Evolutionary conservation across 2,888 invertebrate genomes (phyloP), one percentile per base, ranked within the genome.

Genomic region (Clistopyga incitator): DNA sequence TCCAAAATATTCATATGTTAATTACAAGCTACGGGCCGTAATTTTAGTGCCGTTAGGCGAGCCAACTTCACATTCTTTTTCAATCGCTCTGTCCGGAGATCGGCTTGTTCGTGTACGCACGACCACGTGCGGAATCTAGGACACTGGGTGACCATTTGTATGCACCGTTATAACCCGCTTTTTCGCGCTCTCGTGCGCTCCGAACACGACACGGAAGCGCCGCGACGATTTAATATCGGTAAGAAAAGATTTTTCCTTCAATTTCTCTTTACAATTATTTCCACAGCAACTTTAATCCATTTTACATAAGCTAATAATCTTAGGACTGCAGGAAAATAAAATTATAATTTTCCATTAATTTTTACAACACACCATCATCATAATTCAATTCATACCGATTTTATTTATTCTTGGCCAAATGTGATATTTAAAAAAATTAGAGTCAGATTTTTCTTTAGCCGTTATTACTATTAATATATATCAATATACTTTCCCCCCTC

Each of bases 101-200:
- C 70, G 61, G 54, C 54, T 74, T 75, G 71, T 77, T 54, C 59
- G 59, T 59, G 64, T 47, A 42, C 2, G 29, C 10, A 56, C 59
- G 23, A 71, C 47, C 74, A 79, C 81, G 84, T 78, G 81, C 80
- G 82, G 89, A 90, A 92, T 92, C 90, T 92, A 90, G 92, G 91
- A 91, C 92, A 92, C 90, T 90, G 89, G 89, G 89, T 91, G 88
- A 90, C 87, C 90, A 92, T 90, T 91, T 89, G 88, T 92, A 91
- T 90, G 88, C 88, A 92, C 92, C 93, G 93, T 93, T 93, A 93
- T 90, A 90, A 90, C 89, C 89, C 88, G 88, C 88, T 90, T 90
- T 86, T 88, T 90, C 88, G 45, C 50, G 74, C 78, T 65, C 81
- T 74, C 64, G 59, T 47, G 45, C 29, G 47, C 13, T 65, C 23